Percentiles rank a stretch among this genome's conserved stretches.
These are phyloP conservation scores for Vultur gryphus DNA, from an alignment of 2,797 vertebrate genomes.

Conservation along the genomic window DNA sequence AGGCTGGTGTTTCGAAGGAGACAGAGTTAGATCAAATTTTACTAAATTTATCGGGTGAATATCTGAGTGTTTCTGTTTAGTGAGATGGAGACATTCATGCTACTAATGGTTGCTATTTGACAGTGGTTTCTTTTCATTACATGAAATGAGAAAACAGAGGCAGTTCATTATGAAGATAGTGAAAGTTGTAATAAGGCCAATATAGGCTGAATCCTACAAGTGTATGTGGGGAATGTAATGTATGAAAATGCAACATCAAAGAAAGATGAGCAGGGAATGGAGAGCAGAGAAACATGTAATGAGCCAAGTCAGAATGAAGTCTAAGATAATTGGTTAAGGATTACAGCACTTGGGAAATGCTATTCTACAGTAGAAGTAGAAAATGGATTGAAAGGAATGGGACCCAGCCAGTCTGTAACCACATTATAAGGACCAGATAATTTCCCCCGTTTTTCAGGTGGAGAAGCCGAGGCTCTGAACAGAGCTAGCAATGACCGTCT, in stretches of 20 bases:
- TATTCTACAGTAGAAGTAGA: background rate
- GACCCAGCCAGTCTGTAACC: background rate
- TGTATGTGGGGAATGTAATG: background rate
- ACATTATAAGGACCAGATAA: background rate
- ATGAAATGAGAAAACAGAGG: background rate
- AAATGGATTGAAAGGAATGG: background rate
- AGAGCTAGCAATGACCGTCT: background rate
- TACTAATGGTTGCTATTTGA: constrained; percentile 1
- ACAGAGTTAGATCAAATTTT: background rate
- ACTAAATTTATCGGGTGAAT: background rate
- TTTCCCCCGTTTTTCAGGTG: background rate
- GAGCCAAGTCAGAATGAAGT: background rate
- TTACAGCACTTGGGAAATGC: background rate
- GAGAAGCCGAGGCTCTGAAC: background rate
- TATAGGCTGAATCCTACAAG: background rate
- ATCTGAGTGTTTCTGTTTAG: background rate
- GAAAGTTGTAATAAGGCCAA: constrained; percentile 14
- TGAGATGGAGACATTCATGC: background rate
- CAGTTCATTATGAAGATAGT: background rate
- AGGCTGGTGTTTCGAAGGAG: background rate
- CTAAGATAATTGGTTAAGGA: constrained; percentile 24
- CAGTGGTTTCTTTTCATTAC: background rate
- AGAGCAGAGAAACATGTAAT: constrained; percentile 23
- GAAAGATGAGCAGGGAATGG: background rate
- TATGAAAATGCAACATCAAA: constrained; percentile 30